Evolutionary conservation across 2,113 vertebrate species (phyloP).

Genomic region (Sakesphorus luctuosus): DNA sequence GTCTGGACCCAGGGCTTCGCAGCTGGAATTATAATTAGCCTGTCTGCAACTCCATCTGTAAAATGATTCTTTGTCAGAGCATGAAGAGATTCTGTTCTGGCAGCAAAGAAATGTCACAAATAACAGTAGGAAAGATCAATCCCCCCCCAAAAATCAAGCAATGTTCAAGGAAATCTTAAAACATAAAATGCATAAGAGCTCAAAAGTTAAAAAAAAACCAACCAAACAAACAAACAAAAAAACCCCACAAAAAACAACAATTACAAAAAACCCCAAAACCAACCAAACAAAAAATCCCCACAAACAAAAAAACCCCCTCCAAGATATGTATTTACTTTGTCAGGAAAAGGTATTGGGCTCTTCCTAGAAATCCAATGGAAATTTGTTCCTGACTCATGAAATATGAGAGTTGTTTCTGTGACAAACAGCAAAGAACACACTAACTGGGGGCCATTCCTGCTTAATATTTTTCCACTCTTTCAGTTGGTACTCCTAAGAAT

Average conservation of each 20-base stretch:
- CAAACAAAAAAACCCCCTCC: not conserved
- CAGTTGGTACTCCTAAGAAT: not conserved
- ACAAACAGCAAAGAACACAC: not conserved
- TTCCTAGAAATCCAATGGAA: not conserved
- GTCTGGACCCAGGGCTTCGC: not conserved
- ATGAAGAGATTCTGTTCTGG: not conserved
- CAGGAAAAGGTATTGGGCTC: not conserved
- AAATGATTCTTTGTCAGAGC: not conserved
- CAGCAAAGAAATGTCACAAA: not conserved
- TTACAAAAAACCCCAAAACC: not conserved
- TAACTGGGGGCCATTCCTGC: not conserved
- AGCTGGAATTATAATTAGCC: constrained; percentile 21
- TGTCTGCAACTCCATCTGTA: not conserved
- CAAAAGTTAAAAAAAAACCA: not conserved
- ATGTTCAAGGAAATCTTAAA: not conserved
- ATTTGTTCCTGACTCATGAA: not conserved
- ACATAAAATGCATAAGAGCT: not conserved
- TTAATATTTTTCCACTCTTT: not conserved
- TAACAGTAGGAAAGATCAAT: not conserved
- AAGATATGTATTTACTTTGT: not conserved
- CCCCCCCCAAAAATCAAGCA: not conserved
- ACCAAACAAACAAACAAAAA: not conserved
- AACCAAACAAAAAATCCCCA: too few relatives aligned
- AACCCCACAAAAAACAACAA: too few relatives aligned
- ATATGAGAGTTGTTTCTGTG: not conserved